These are phyloP conservation scores for Conomelus anceps DNA, from an alignment of 2,888 invertebrate species.

Conservation along the genomic window DNA sequence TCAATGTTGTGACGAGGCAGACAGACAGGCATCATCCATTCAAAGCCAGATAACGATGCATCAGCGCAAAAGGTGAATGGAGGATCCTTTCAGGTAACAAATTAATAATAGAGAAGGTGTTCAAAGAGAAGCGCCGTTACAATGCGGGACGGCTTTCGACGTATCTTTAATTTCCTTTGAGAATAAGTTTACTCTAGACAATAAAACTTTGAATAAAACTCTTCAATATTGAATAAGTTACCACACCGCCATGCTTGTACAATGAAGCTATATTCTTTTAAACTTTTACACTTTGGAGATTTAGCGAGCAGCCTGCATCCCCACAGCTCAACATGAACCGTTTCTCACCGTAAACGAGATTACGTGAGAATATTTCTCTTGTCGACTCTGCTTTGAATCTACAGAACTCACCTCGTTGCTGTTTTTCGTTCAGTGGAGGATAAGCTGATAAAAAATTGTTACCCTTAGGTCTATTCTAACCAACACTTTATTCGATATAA, in stretches of 20 bases:
- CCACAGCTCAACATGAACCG: not conserved
- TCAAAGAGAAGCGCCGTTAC: not conserved
- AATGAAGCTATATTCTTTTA: not conserved
- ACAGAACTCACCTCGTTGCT: not conserved
- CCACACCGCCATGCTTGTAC: not conserved
- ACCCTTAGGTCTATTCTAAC: too few relatives aligned
- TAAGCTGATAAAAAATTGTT: not conserved
- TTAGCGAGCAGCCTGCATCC: not conserved
- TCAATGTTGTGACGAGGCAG: not conserved
- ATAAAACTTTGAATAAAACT: not conserved
- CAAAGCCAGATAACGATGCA: not conserved
- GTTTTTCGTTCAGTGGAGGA: too few relatives aligned
- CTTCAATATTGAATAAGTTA: not conserved
- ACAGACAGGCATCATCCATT: not conserved
- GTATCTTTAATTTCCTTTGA: not conserved
- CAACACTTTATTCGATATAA: too few relatives aligned
- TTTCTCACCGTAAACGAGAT: not conserved
- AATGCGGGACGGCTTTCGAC: not conserved
- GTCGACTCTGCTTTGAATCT: not conserved
- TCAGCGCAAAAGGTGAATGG: not conserved
- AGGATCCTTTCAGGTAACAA: not conserved
- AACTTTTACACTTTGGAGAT: not conserved
- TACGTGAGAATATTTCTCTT: not conserved
- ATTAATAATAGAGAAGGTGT: not conserved
- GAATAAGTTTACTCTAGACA: not conserved